Percentiles rank a stretch among this genome's conserved stretches.
These are phyloP conservation scores for Halictus quadricinctus DNA, from an alignment of 2,888 invertebrate species.

Conservation along the genomic window DNA sequence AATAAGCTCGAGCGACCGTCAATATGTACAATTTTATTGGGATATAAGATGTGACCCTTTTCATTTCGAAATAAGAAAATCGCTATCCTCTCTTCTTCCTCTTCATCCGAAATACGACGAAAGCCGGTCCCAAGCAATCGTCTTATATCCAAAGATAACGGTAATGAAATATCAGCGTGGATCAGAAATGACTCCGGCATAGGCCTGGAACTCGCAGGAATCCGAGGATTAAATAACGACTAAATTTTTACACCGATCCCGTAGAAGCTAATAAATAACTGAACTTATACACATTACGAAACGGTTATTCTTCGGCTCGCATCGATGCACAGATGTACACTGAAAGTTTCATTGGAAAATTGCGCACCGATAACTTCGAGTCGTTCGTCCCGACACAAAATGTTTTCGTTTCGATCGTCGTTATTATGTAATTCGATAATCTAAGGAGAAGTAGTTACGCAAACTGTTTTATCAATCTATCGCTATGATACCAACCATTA, in stretches of 20 bases:
- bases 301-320: conserved; percentile 6
- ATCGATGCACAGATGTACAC: conserved; percentile 5
- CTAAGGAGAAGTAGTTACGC: conserved; percentile 57
- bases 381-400: conserved; percentile 47
- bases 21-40: too few species aligned
- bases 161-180: too few species aligned
- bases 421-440: conserved; percentile 59
- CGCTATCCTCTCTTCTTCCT: too few species aligned
- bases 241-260: conserved; percentile 14
- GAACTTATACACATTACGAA: neutral
- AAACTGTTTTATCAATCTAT: conserved; percentile 51
- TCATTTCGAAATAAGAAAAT: too few species aligned
- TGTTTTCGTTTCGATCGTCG: conserved; percentile 47
- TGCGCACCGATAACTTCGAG: conserved; percentile 51
- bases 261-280: conserved; percentile 22
- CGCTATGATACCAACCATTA: conserved; percentile 63
- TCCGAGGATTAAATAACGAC: conserved; percentile 8
- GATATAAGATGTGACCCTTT: too few species aligned
- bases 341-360: conserved; percentile 56
- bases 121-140: too few species aligned
- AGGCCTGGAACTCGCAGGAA: too few species aligned
- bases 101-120: too few species aligned
- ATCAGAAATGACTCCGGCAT: too few species aligned
- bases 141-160: too few species aligned
- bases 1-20: too few species aligned